These are phyloP conservation scores for Archaeoteleia sp. DNA, from an alignment of 2,888 invertebrate genomes.

Conservation along the genomic window DNA sequence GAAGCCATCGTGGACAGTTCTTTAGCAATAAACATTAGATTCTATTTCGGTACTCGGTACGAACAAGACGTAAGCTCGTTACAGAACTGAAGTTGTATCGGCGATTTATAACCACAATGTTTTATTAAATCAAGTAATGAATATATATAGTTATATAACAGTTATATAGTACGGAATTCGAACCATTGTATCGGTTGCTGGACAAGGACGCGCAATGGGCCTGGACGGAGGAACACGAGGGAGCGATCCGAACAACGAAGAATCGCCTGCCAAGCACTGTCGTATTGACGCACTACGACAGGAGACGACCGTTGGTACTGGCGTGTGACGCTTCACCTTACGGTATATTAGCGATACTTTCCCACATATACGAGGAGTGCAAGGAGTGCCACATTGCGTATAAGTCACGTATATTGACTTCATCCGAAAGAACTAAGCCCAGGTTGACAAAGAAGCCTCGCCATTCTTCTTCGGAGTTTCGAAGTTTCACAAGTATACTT, in stretches of 20 bases:
- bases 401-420: slow-evolving; percentile 47
- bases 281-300: slow-evolving; percentile 52
- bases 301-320: slow-evolving; percentile 57
- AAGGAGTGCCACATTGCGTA: slow-evolving; percentile 51
- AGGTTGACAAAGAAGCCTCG: slow-evolving; percentile 57
- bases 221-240: slow-evolving; percentile 58
- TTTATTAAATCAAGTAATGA: too few species aligned
- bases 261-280: slow-evolving; percentile 17
- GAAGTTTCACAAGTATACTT: slow-evolving; percentile 56
- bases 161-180: too few species aligned
- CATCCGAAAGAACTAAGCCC: slow-evolving; percentile 51
- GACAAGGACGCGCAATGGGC: slow-evolving; percentile 51
- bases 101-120: too few species aligned
- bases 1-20: too few species aligned
- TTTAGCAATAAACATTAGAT: too few species aligned
- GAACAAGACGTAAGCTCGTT: too few species aligned
- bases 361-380: slow-evolving; percentile 41
- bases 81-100: too few species aligned
- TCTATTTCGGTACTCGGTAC: too few species aligned
- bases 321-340: slow-evolving; percentile 71
- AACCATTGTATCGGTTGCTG: slow-evolving; percentile 57
- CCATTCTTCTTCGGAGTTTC: slow-evolving; percentile 54
- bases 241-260: slow-evolving; percentile 55
- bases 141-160: too few species aligned
- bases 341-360: slow-evolving; percentile 63